Conservation (phyloP, 1,140 invertebrate genomes). For the Formica selysi region DNA sequence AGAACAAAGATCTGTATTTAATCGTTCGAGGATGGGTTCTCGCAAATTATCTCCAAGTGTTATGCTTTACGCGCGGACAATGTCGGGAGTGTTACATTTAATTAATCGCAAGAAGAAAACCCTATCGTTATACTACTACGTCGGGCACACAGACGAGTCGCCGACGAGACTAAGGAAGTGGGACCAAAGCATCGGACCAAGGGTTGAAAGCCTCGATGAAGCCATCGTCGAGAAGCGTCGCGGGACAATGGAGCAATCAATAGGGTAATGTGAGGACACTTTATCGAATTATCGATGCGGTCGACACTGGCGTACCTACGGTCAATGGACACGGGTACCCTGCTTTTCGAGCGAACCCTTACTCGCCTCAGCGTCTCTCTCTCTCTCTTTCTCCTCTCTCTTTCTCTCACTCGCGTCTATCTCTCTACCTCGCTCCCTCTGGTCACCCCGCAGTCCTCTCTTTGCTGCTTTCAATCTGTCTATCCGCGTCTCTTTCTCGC, state of each 20-base stretch:
- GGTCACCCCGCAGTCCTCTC: conserved; percentile 48
- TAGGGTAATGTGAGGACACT: conserved; percentile 86
- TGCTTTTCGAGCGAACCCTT: conserved; percentile 76
- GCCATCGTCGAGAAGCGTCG: conserved; percentile 75
- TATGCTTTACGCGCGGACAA: conserved; percentile 48
- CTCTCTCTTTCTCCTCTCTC: conserved; percentile 41
- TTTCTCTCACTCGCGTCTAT: conserved; percentile 5
- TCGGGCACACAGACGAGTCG: conserved; percentile 76
- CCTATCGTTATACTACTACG: conserved; percentile 58
- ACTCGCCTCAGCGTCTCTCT: conserved; percentile 16
- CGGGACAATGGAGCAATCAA: conserved; percentile 86
- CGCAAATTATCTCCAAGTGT: conserved; percentile 1
- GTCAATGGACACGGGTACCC: conserved; percentile 78
- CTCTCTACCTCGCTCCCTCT: conserved; percentile 36
- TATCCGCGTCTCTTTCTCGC: conserved; percentile 71
- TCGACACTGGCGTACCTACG: conserved; percentile 80
- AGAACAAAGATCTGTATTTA: conserved; percentile 1
- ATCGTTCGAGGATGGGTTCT: background rate
- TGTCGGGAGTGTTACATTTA: conserved; percentile 43
- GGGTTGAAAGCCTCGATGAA: conserved; percentile 79
- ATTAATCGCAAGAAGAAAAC: conserved; percentile 51
- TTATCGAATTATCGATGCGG: conserved; percentile 86
- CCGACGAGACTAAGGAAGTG: conserved; percentile 71
- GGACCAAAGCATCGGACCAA: conserved; percentile 70
- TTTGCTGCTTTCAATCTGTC: conserved; percentile 72